These are phyloP conservation scores for Isotomurus palustris DNA, from an alignment of 2,888 invertebrate genomes.

Conservation along the genomic window DNA sequence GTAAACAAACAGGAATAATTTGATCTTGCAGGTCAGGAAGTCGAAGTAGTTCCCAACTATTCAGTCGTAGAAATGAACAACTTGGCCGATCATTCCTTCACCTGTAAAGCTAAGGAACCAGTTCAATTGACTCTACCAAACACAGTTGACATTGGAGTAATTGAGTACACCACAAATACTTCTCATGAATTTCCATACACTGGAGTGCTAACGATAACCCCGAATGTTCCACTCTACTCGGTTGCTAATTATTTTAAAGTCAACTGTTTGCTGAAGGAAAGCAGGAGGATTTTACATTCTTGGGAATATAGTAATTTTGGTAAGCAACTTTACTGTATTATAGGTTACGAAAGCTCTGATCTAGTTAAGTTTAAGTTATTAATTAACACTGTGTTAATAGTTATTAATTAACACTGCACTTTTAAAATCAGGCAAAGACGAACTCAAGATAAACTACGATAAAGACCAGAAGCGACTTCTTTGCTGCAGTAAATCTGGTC, in stretches of 20 bases:
- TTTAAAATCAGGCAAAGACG: constrained; percentile 29
- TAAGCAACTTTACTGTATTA: background rate
- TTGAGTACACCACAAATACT: constrained; percentile 31
- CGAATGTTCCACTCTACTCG: constrained; percentile 34
- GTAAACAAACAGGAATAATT: background rate
- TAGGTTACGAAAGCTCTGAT: background rate
- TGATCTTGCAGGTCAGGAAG: constrained; percentile 22
- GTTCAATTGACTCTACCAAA: constrained; percentile 34
- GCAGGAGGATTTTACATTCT: constrained; percentile 32
- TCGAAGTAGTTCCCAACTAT: constrained; percentile 19
- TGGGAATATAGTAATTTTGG: constrained; percentile 43
- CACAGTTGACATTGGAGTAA: constrained; percentile 29
- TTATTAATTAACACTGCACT: background rate
- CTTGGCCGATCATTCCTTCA: constrained; percentile 38
- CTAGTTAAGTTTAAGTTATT: too few species aligned
- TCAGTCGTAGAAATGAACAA: constrained; percentile 27
- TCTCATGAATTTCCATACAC: constrained; percentile 35
- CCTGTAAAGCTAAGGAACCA: constrained; percentile 37
- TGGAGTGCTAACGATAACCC: constrained; percentile 30
- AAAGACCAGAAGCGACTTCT: constrained; percentile 32
- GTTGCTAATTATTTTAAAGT: constrained; percentile 42
- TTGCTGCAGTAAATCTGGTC: constrained; percentile 39
- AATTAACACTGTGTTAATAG: background rate
- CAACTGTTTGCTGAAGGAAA: constrained; percentile 36
- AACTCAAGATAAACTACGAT: constrained; percentile 33